phyloP scores from a whole-genome alignment of 2,113 vertebrate species.

The Vireo altiloquus region DNA sequence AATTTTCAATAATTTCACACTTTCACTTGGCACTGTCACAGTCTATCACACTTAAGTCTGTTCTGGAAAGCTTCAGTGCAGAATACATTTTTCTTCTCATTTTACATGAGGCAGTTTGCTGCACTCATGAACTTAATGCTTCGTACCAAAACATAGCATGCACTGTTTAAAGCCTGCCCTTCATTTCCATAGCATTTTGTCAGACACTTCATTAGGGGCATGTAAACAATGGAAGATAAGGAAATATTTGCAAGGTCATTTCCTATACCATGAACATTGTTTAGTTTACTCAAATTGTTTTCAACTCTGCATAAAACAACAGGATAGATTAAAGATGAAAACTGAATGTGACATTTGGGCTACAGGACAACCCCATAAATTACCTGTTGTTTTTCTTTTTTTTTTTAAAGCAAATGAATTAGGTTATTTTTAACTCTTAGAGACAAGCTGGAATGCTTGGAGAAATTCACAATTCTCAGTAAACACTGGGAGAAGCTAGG shows the following conservation, averaged over 20 bases:
- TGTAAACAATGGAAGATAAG: neutral
- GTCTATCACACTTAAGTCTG: neutral
- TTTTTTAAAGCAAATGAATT: neutral
- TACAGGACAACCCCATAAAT: neutral
- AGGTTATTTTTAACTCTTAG: neutral
- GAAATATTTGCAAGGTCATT: neutral
- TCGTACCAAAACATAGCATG: neutral
- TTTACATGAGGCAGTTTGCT: neutral
- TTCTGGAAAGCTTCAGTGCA: neutral
- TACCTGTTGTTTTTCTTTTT: too few relatives aligned
- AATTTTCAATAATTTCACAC: neutral
- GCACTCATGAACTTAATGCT: neutral
- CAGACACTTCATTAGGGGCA: neutral
- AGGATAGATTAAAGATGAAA: neutral
- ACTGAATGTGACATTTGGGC: neutral
- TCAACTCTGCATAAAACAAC: neutral
- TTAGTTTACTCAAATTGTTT: neutral
- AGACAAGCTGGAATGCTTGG: neutral
- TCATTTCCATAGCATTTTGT: neutral
- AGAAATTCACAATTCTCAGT: neutral
- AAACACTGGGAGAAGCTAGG: neutral
- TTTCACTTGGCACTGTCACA: neutral
- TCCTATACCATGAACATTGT: neutral
- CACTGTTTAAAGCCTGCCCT: neutral
- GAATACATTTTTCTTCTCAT: neutral